These are phyloP conservation scores for Tetheella fluctuosa DNA, from an alignment of 2,888 invertebrate species.

Conservation along the genomic window DNA sequence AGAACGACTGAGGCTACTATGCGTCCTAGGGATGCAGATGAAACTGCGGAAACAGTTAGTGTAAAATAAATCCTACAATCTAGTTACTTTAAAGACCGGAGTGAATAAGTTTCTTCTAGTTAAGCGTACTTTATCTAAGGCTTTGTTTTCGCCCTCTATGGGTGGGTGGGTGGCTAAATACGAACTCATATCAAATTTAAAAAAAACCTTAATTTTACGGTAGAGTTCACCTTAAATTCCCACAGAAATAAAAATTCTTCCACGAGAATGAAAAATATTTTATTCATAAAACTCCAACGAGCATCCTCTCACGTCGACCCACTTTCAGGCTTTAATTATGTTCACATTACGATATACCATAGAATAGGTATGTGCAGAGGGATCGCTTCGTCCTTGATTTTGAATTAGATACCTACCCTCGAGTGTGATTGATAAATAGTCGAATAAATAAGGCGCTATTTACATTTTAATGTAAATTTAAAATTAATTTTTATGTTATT, in stretches of 20 bases:
- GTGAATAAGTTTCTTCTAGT: too few relatives aligned
- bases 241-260: conserved; percentile 1
- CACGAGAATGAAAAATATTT: not conserved
- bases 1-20: too few relatives aligned
- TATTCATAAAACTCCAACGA: conserved; percentile 11
- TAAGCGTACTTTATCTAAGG: too few relatives aligned
- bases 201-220: not conserved
- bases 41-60: too few relatives aligned
- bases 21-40: too few relatives aligned
- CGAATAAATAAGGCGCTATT: not conserved
- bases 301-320: not conserved
- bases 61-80: too few relatives aligned
- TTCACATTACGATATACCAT: not conserved
- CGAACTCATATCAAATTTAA: too few relatives aligned
- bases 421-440: not conserved
- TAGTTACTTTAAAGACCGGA: too few relatives aligned
- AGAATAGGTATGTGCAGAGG: not conserved
- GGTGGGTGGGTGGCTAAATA: too few relatives aligned
- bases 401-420: not conserved
- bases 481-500: too few relatives aligned
- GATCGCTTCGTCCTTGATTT: not conserved
- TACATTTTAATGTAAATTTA: too few relatives aligned
- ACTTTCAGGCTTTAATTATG: conserved; percentile 3
- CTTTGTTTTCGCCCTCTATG: too few relatives aligned
- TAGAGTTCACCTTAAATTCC: not conserved